A percentile compares a stretch with the other conserved stretches of the same genome.
These are phyloP conservation scores for Monopterus albus DNA, from an alignment of 2,113 vertebrate species.

Conservation along the genomic window DNA sequence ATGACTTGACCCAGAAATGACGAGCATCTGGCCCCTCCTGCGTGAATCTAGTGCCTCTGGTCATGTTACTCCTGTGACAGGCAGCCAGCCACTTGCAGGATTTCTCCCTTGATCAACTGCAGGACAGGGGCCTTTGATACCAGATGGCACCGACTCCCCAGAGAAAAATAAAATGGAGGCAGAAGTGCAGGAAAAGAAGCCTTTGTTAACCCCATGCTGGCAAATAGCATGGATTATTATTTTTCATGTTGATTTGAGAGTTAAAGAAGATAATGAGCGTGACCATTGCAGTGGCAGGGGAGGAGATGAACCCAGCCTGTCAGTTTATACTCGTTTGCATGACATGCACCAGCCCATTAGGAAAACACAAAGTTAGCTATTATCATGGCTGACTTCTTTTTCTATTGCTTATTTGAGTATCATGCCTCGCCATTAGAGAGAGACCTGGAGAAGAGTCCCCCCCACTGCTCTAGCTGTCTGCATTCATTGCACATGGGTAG, in stretches of 20 bases:
- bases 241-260: constrained; percentile 55
- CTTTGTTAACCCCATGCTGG: constrained; percentile 30
- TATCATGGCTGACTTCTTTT: background rate
- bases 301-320: constrained; percentile 49
- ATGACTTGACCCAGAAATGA: constrained; percentile 24
- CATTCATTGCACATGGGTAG: background rate
- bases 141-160: constrained; percentile 50
- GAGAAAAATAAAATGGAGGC: constrained; percentile 23
- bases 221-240: constrained; percentile 24
- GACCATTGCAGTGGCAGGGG: constrained; percentile 49
- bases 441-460: constrained; percentile 26
- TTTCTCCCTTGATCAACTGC: constrained; percentile 68
- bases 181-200: constrained; percentile 15
- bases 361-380: constrained; percentile 21
- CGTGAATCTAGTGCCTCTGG: constrained; percentile 45
- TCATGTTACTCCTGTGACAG: constrained; percentile 50
- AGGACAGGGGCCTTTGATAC: constrained; percentile 63
- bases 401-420: background rate
- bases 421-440: constrained; percentile 43
- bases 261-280: constrained; percentile 71
- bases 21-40: background rate
- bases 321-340: constrained; percentile 47
- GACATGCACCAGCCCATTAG: constrained; percentile 57
- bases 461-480: constrained; percentile 14
- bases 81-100: constrained; percentile 65